Evolutionary conservation across 2,888 invertebrate genomes (phyloP), one percentile per base, ranked within the genome.

Genomic region (Campoplex nolae): DNA sequence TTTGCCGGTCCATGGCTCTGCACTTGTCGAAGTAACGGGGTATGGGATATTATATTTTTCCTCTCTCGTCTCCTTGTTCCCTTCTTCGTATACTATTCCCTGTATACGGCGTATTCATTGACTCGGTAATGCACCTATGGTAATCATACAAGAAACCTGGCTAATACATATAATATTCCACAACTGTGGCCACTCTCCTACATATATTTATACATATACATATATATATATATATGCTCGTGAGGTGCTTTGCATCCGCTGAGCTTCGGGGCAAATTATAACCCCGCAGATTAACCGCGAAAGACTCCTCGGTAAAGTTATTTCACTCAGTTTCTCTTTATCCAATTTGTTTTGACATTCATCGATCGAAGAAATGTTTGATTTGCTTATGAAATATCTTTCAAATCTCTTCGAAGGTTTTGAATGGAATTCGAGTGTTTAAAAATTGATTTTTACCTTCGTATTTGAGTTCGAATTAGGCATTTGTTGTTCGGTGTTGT

Each of bases 21-120:
- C 84, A 84, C 87, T 87, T 84, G 84, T 84, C 87, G 71, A 79
- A 82, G 78, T 84, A 87, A 87, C 87, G 87, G 87, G 62, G 74
- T 70, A 84, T 84, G 32, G 45, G 68, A 84, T 74, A 87, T 84
- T 84, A 83, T 83, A 74, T 77, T 67, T 75, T 83, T 28, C 9
- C 48, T 75, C 42, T 74, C 56, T 75, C 13, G 32, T 38, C 38
- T 38, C 38, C 38, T 3, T 23, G 23, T 23, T 38, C 18, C 58
- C 42, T 54, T 48, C 54, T 51, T 6, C 45, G n/a, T n/a, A 18
- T 23, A 42, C 23, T 54, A 35, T 18, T 32, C 1, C 32, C 62
- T 1, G 8, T 51, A 28, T 73, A 56, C 32, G 51, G 71, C 18
- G 62, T 67, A 76, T 70, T 75, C 75, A 76, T 76, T 76, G 65